Evolutionary conservation across 2,888 invertebrate species (phyloP).

Genomic region (Meteorus colon): DNA sequence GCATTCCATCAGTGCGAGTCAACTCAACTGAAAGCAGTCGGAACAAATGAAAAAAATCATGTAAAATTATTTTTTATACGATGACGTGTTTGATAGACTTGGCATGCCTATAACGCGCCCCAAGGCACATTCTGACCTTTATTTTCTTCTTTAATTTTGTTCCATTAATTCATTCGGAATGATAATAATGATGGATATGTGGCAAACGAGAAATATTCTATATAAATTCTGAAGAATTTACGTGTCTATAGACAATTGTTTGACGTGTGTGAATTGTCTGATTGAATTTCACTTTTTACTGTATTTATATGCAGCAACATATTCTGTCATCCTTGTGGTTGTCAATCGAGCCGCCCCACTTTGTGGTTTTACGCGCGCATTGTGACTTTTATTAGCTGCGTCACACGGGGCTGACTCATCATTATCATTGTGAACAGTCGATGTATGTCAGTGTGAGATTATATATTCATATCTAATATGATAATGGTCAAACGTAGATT

Average conservation of each 20-base stretch:
- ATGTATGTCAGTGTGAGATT: constrained; percentile 13
- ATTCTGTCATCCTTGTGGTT: not conserved
- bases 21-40: constrained; percentile 5
- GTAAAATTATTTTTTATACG: not conserved
- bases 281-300: not conserved
- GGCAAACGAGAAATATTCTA: not conserved
- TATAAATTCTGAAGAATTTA: too few relatives aligned
- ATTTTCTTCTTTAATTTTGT: not conserved
- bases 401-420: constrained; percentile 30
- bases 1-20: not conserved
- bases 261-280: not conserved
- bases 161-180: not conserved
- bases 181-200: not conserved
- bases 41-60: constrained; percentile 1
- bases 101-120: not conserved
- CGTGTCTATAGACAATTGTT: not conserved
- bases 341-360: not conserved
- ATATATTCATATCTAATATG: constrained; percentile 1
- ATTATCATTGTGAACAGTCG: constrained; percentile 30
- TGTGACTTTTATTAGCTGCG: not conserved
- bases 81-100: not conserved
- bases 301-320: not conserved
- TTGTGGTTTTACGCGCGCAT: not conserved
- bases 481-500: not conserved
- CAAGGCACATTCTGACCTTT: not conserved